Evolutionary conservation across 1,140 invertebrate species (phyloP), one percentile per base, ranked within the genome.

Genomic region (Drosophila ercepeae): DNA sequence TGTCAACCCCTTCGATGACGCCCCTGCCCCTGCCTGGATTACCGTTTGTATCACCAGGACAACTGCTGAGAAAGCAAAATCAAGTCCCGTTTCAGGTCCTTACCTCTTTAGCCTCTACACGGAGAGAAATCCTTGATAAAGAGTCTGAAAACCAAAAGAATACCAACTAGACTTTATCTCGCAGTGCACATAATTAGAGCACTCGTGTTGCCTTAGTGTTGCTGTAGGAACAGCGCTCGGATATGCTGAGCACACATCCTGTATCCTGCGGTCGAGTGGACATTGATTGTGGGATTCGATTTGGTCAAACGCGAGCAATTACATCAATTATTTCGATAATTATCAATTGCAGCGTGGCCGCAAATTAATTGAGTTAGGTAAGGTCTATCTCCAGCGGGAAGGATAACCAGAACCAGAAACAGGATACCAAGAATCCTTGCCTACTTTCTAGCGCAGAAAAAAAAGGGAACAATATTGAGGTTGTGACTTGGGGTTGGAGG

Each of bases 241-340:
- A 25, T 51, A 58, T 58, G 55, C 55, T 52, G 55, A 59, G 21
- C 61, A 18, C 60, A 67, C 63, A 44, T 32, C 41, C 36, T 34
- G 46, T 29, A 39, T 27, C 13, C 46, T 49, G 60, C 23, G 61
- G 57, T 41, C 19, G 23, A 13, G 9, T 7, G 54, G 19, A 21
- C 63, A 52, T 52, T 67, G 60, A 67, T 65, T 67, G 60, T 25
- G 63, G 63, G 36, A 65, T 67, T 67, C 63, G 61, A 65, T 67
- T 67, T 51, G 60, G 46, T 65, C 60, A 67, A 67, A 64, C 60
- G 63, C 63, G 27, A 48, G 60, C 63, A 67, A 67, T 67, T 67
- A 65, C 59, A 67, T 67, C 59, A 67, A 67, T 65, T 67, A 67
- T 52, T 67, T 65, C 63, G 48, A 65, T 67, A 67, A 67, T 67